These are phyloP conservation scores for Tipula unca DNA, from an alignment of 2,888 invertebrate genomes.

Conservation along the genomic window DNA sequence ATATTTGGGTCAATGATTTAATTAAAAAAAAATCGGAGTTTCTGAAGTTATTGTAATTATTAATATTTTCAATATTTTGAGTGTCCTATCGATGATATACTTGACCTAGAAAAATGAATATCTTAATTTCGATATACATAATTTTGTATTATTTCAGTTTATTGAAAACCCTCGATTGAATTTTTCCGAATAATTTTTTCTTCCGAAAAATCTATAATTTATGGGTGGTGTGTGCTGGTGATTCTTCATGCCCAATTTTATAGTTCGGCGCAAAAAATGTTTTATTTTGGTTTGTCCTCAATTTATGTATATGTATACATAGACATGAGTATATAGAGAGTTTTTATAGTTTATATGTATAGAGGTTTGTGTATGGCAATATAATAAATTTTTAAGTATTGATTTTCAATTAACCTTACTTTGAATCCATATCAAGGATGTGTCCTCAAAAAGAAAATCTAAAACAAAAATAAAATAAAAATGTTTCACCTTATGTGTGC, in stretches of 20 bases:
- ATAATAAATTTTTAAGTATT: not conserved
- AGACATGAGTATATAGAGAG: not conserved
- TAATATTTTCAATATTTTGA: not conserved
- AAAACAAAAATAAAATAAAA: not conserved
- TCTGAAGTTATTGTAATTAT: not conserved
- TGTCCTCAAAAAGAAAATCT: not conserved
- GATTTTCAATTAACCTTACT: constrained; percentile 14
- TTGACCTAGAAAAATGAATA: not conserved
- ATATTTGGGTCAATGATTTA: constrained; percentile 8
- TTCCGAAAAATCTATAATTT: not conserved
- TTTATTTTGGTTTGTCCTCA: not conserved
- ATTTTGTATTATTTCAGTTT: not conserved
- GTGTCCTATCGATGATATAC: not conserved
- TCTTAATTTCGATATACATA: not conserved
- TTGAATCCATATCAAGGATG: not conserved
- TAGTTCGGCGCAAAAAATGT: not conserved
- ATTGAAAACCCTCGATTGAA: not conserved
- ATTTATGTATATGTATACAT: not conserved
- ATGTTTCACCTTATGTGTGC: not conserved
- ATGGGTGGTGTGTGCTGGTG: not conserved
- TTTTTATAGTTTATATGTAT: not conserved
- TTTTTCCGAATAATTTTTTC: not conserved
- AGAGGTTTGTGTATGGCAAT: too few species aligned
- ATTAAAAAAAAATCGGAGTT: not conserved
- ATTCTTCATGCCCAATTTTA: not conserved